Percentiles rank a stretch among this genome's conserved stretches.
Evolutionary conservation across 2,888 invertebrate species (phyloP).

Genomic region (Piscicola geometra): DNA sequence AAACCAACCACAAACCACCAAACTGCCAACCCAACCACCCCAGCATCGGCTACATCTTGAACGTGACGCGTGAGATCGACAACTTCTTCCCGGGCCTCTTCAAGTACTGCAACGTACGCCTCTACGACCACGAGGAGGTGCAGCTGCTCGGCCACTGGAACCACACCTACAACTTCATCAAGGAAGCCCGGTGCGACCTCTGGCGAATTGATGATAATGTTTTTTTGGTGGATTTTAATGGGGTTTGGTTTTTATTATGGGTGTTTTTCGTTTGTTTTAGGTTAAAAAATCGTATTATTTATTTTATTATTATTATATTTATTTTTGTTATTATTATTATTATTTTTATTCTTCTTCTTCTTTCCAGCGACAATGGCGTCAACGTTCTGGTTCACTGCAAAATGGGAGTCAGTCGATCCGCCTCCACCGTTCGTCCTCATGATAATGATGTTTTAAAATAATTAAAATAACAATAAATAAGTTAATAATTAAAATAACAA

Average conservation of each 20-base stretch:
- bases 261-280: background rate
- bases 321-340: background rate
- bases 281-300: background rate
- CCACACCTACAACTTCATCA: constrained; percentile 92
- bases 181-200: constrained; percentile 67
- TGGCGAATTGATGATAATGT: no score
- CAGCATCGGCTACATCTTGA: constrained; percentile 90
- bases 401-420: constrained; percentile 97
- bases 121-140: constrained; percentile 93
- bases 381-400: constrained; percentile 85
- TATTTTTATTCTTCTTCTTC: background rate
- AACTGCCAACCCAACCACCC: background rate
- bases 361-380: constrained; percentile 46
- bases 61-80: constrained; percentile 96
- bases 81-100: constrained; percentile 98
- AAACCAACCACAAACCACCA: no score
- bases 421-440: constrained; percentile 93
- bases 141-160: constrained; percentile 96
- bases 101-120: constrained; percentile 89
- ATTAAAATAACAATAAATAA: no score
- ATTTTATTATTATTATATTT: background rate
- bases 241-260: background rate
- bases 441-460: constrained; percentile 43
- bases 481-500: no score
- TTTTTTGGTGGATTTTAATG: no score